Evolutionary conservation across 2,113 vertebrate species (phyloP), one percentile per base, ranked within the genome.

Genomic region (Trogon surrucura): DNA sequence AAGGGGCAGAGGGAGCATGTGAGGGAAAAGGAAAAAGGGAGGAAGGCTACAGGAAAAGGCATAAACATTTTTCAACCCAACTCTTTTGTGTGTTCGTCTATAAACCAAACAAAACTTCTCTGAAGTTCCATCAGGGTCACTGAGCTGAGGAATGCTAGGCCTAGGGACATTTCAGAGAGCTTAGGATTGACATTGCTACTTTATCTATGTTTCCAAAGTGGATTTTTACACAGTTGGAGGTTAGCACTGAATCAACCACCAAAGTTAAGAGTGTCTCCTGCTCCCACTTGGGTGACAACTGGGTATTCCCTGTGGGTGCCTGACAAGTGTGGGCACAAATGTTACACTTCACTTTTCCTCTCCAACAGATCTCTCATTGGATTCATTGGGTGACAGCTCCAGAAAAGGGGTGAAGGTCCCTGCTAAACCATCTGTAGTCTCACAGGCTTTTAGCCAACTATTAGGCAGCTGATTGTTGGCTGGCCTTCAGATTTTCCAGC

Each of bases 401-500:
- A 85, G 26, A 88, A 10, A 65, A 85, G 13, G 29, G 36, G 13
- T 6, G 5, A 67, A 85, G 44, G 41, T 67, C 29, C 27, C 61
- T 89, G 58, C 19, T 89, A 89, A 95, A 29, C 45, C 84, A 82
- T 75, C 48, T 85, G 81, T 45, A 80, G 17, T n/a, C 50, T 75
- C 47, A 2, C 19, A 82, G 79, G 71, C n/a, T 83, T 93, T 94
- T 58, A 88, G 71, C n/a, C 64, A 82, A 73, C 10, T 89, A 70
- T 73, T 62, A 62, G 85, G 62, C 1, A 1, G 32, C 32, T 85
- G 54, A 73, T 32, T 85, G 11, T 88, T 93, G 66, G 20, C 61
- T 92, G 21, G 11, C 10, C 92, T 61, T 36, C 64, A 73, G 78
- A 85, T 94, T 94, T 96, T 94, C 67, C 93, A 95, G 74, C 60